Percentiles rank a stretch among this genome's conserved stretches.
Conservation (phyloP, 2,888 invertebrate genomes). For the Argyresthia goedartella region DNA sequence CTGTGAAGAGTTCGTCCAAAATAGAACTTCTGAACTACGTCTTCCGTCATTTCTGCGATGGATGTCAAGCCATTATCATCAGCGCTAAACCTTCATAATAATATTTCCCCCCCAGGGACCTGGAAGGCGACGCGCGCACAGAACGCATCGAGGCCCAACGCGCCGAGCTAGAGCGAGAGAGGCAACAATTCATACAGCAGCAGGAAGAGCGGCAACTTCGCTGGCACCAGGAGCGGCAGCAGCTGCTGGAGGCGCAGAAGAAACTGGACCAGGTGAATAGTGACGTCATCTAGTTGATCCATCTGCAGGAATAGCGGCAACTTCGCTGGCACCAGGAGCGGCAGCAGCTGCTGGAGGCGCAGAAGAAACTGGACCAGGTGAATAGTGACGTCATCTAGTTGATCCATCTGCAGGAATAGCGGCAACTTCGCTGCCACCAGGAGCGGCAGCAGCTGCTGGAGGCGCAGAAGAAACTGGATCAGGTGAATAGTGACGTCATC, state of each 20-base stretch:
- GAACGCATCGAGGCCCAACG: constrained; percentile 76
- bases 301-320: constrained; percentile 54
- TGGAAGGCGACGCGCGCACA: constrained; percentile 63
- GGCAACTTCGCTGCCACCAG: constrained; percentile 44
- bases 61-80: too few relatives aligned
- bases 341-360: constrained; percentile 76
- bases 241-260: constrained; percentile 77
- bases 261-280: constrained; percentile 72
- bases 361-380: constrained; percentile 77
- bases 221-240: constrained; percentile 67
- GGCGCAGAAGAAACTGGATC: constrained; percentile 79
- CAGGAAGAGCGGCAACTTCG: constrained; percentile 60
- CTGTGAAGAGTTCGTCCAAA: too few relatives aligned
- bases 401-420: constrained; percentile 61
- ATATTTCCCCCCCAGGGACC: constrained; percentile 32
- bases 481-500: constrained; percentile 28
- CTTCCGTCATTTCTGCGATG: too few relatives aligned
- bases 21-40: too few relatives aligned
- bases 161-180: constrained; percentile 67
- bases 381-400: not conserved
- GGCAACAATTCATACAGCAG: constrained; percentile 72
- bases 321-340: constrained; percentile 64
- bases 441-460: constrained; percentile 75
- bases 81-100: too few relatives aligned
- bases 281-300: constrained; percentile 20